Evolutionary conservation across 1,140 invertebrate species (phyloP).

Genomic region (Fragariocoptes setiger): DNA sequence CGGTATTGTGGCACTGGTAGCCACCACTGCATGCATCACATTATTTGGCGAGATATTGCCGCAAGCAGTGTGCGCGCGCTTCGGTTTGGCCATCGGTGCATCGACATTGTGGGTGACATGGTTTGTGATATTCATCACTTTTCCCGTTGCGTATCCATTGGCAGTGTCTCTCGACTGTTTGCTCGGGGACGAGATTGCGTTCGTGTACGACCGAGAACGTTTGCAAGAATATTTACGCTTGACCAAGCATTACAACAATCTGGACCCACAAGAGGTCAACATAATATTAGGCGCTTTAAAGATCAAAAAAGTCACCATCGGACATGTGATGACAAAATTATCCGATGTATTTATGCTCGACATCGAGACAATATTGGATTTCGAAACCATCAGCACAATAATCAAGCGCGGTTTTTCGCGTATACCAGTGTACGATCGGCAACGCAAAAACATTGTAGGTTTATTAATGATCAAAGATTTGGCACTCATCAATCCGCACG

Average conservation of each 20-base stretch:
- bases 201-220: constrained; percentile 77
- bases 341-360: constrained; percentile 85
- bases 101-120: constrained; percentile 72
- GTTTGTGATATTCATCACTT: constrained; percentile 73
- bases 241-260: constrained; percentile 25
- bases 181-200: constrained; percentile 71
- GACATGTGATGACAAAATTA: constrained; percentile 73
- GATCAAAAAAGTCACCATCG: constrained; percentile 57
- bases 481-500: constrained; percentile 83
- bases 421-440: constrained; percentile 61
- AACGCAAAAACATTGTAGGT: constrained; percentile 59
- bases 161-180: constrained; percentile 44
- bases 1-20: constrained; percentile 36
- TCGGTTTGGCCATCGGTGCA: constrained; percentile 78
- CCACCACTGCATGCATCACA: constrained; percentile 68
- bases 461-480: constrained; percentile 88
- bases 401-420: constrained; percentile 45
- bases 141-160: constrained; percentile 68
- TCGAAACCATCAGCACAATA: constrained; percentile 85
- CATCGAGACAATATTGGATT: constrained; percentile 52
- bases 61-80: constrained; percentile 57
- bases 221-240: constrained; percentile 55
- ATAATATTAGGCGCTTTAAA: constrained; percentile 84
- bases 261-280: constrained; percentile 82
- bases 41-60: constrained; percentile 90